Conservation (phyloP, 1,140 invertebrate species). For the Drosophila trapezifrons region DNA sequence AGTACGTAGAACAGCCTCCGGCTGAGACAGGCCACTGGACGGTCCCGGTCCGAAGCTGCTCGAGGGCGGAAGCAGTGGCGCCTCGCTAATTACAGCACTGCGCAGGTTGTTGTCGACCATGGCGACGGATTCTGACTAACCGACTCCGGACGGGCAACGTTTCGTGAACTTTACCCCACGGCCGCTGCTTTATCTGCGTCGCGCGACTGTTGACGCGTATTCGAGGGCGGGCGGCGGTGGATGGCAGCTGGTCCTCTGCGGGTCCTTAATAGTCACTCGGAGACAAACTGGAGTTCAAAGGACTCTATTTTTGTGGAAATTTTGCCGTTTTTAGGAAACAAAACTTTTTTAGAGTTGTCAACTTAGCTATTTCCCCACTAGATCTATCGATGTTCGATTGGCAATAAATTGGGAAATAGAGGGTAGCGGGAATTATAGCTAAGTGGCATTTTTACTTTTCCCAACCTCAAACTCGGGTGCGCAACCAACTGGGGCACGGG, state of each 20-base stretch:
- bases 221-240: neutral
- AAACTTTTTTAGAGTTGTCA: too few species aligned
- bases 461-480: too few species aligned
- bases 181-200: slow-evolving; percentile 11
- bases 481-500: too few species aligned
- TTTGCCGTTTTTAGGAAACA: neutral
- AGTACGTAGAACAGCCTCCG: slow-evolving; percentile 57
- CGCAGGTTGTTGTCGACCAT: slow-evolving; percentile 74
- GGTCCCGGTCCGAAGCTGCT: slow-evolving; percentile 20
- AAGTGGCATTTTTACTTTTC: too few species aligned
- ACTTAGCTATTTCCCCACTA: too few species aligned
- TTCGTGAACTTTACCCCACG: slow-evolving; percentile 68
- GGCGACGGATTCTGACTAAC: slow-evolving; percentile 31
- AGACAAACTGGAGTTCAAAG: neutral
- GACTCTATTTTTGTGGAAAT: neutral
- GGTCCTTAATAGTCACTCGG: neutral
- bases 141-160: slow-evolving; percentile 31
- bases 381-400: too few species aligned
- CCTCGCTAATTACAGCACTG: slow-evolving; percentile 68
- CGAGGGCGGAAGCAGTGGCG: slow-evolving; percentile 59
- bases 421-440: too few species aligned
- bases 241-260: neutral
- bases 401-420: too few species aligned
- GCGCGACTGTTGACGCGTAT: neutral
- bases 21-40: slow-evolving; percentile 27